Evolutionary conservation across 2,888 invertebrate genomes (phyloP), one percentile per base, ranked within the genome.

Genomic region (Yponomeuta malinellus): DNA sequence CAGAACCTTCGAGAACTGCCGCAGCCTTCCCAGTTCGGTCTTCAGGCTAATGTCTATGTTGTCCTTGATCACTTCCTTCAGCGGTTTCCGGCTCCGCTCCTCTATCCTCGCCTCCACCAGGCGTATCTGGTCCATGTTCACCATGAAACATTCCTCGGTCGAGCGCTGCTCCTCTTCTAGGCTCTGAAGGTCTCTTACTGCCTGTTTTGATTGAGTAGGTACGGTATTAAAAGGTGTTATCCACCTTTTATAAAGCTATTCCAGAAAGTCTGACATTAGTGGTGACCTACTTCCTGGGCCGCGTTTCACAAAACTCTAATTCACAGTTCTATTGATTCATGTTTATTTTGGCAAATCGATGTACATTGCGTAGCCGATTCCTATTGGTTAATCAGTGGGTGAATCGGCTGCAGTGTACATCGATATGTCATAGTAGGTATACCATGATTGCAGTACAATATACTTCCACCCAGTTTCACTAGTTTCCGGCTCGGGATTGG

Each of bases 71-170:
- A 94, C 81, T 80, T 97, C 96, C 31, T 93, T 93, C 6, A 93
- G 93, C 6, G 95, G 94, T 71, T 96, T 92, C 76, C 93, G 93
- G 3, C 93, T 91, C 52, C 96, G 93, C 81, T 96, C 96, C 76
- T 95, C 95, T 70, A 96, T 85, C 74, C 96, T 93, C 0, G 95
- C 95, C 83, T 95, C 95, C 4, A 95, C 94, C 71, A 96, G 85
- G 77, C 95, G 95, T 74, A 95, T 91, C 64, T 94, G 94, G 74
- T 95, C 94, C 76, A 93, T 94, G 77, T 96, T 96, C 64, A 93
- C 94, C 69, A 93, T 76, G n/a, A 96, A 83, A 33, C 95, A 94
- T 73, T 93, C 93, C 80, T 96, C 95, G 63, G 96, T 85, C 23
- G 93, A 90, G 48, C 87, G 82, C 72, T 96, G 93, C 85, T 97